Evolutionary conservation across 2,797 vertebrate species (phyloP).

Genomic region (Nyctalus aviator): DNA sequence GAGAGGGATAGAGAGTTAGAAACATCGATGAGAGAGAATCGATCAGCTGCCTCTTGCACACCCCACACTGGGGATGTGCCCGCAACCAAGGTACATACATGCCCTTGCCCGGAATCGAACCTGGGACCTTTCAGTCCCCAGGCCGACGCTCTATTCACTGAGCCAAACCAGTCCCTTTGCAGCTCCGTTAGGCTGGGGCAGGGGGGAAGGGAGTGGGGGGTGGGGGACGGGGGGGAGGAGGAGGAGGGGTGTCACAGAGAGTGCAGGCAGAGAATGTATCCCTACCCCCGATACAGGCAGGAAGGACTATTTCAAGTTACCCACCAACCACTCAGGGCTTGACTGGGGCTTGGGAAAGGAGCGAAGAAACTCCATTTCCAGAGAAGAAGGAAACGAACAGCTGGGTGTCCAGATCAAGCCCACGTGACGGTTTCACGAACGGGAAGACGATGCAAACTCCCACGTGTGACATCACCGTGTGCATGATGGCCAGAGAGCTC

Average conservation of each 20-base stretch:
- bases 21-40: no score
- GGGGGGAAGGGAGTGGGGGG: no score
- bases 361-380: neutral
- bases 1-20: no score
- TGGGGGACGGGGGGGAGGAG: no score
- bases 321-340: neutral
- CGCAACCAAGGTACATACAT: no score
- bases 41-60: no score
- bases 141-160: no score
- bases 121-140: no score
- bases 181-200: neutral
- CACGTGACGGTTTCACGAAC: neutral
- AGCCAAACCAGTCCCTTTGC: neutral
- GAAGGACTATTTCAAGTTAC: neutral
- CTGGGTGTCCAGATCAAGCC: neutral
- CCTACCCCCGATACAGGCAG: neutral
- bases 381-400: neutral
- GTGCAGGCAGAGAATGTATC: neutral
- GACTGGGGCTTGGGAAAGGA: neutral
- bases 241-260: no score
- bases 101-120: no score
- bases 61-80: no score
- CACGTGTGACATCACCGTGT: neutral
- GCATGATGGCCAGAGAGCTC: neutral
- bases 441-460: neutral